Base-by-base conservation (phyloP, 1,140 invertebrate genomes). In the Cyclina sinensis region DNA sequence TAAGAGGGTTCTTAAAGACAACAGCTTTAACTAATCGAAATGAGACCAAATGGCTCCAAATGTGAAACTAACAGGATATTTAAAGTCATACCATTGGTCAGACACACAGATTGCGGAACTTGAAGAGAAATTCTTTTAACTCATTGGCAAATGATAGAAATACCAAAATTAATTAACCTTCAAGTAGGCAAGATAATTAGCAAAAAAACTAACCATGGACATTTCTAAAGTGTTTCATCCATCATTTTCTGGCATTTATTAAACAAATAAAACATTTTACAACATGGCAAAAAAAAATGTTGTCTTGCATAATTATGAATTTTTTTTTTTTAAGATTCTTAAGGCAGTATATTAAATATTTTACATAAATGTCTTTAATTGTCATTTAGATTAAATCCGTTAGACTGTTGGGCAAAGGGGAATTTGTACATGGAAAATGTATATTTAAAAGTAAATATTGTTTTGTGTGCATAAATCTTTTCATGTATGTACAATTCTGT, bases 191-290 rank as follows among this genome's bases (percentile, higher is more conserved):
- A 37, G 21, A 70, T 70, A 37, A 70, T 70, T 70, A 70, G 37
- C 65, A 70, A 70, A n/a, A n/a, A 70, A 70, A 70, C 32, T 37
- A 11, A 16, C 5, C 32, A 70, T 7, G 24, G 62, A 70, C 65
- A 37, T 37, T 37, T 70, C 32, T 70, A 27, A 70, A 37, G 32
- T 35, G 30, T 16, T 70, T 39, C 65, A 70, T 70, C 65, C 21
- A 70, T 70, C 65, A 70, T 37, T 11, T 37, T 35, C 21, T 37
- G 65, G 32, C 65, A 70, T 39, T 12, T 70, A 18, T 70, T 70
- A 70, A 35, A 70, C 65, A 70, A 70, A 70, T 32, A 27, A n/a
- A n/a, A 37, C 30, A 37, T 70, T 62, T 70, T 37, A 37, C 43
- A 43, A 43, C 65, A 35, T 37, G 14, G 14, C 24, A 32, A n/a